phyloP scores from a whole-genome alignment of 2,888 invertebrate species.

The Iphiclides podalirius region DNA sequence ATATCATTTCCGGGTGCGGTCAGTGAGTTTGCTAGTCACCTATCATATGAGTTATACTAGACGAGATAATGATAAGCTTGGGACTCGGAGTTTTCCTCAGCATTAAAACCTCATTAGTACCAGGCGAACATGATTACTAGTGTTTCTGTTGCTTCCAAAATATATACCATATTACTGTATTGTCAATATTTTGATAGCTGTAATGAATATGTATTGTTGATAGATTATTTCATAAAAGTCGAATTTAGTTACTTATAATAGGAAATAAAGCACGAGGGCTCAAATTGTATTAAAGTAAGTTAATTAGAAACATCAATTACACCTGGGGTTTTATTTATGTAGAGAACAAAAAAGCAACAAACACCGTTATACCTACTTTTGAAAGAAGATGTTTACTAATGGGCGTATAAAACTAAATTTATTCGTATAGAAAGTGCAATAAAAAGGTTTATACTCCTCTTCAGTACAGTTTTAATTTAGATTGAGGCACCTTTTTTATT shows the following conservation, averaged over 20 bases:
- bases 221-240: too few species aligned
- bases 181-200: not conserved
- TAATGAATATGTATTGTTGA: too few species aligned
- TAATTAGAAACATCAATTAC: conserved; percentile 19
- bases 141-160: conserved; percentile 1
- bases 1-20: conserved; percentile 28
- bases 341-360: conserved; percentile 19
- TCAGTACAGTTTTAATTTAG: not conserved
- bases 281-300: conserved; percentile 1
- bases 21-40: conserved; percentile 45
- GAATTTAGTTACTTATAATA: too few species aligned
- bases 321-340: conserved; percentile 11
- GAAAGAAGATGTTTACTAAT: conserved; percentile 12
- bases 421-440: conserved; percentile 6
- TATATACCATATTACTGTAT: not conserved
- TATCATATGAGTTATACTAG: conserved; percentile 57
- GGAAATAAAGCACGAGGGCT: not conserved
- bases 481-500: not conserved
- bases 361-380: conserved; percentile 13
- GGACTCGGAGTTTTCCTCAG: conserved; percentile 50
- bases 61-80: conserved; percentile 62
- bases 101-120: conserved; percentile 74
- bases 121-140: conserved; percentile 16
- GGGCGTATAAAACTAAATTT: conserved; percentile 12
- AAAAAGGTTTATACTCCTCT: conserved; percentile 8